Evolutionary conservation across 2,888 invertebrate genomes (phyloP).

Genomic region (Chelonus formosanus): DNA sequence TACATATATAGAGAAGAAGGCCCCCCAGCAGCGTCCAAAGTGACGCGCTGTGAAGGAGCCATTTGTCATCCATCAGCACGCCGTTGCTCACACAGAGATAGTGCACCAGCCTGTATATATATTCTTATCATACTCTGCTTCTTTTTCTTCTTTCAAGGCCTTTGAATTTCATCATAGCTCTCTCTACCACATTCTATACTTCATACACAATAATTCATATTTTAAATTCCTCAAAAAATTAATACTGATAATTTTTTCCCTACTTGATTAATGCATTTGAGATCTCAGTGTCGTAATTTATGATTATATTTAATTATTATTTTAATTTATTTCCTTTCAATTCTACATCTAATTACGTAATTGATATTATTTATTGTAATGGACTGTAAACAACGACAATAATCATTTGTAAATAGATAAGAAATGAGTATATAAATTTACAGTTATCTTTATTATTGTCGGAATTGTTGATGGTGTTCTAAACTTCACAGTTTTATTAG

Average conservation of each 20-base stretch:
- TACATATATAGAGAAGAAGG: slow-evolving; percentile 53
- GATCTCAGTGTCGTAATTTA: no score
- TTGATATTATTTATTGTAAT: no score
- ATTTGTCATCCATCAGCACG: slow-evolving; percentile 65
- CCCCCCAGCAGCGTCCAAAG: slow-evolving; percentile 60
- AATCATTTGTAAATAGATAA: no score
- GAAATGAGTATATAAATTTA: no score
- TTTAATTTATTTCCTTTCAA: no score
- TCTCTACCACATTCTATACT: neutral
- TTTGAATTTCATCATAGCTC: neutral
- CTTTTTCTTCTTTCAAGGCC: slow-evolving; percentile 23
- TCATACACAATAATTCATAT: no score
- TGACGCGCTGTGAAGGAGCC: slow-evolving; percentile 65
- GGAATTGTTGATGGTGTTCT: no score
- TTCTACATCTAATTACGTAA: no score
- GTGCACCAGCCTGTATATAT: slow-evolving; percentile 38
- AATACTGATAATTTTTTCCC: slow-evolving; percentile 5
- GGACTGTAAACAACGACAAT: no score
- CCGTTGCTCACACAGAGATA: slow-evolving; percentile 49
- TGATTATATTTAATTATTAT: no score
- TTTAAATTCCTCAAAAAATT: neutral
- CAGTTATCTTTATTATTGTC: no score
- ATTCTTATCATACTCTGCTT: slow-evolving; percentile 46
- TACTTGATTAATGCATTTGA: neutral
- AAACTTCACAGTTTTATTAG: no score